Evolutionary conservation across 2,888 invertebrate species (phyloP).

Genomic region (Rotaria sp.): DNA sequence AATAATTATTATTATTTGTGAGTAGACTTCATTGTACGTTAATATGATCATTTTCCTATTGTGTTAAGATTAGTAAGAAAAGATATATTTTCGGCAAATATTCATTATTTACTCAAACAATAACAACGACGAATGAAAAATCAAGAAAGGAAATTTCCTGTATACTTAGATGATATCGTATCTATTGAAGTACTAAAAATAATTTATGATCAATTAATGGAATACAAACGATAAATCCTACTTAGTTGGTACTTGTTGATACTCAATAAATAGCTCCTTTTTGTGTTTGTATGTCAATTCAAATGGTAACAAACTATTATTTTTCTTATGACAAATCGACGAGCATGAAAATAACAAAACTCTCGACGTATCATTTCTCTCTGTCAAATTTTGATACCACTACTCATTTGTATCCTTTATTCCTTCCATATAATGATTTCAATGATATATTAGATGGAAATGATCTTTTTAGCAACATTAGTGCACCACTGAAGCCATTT

Average conservation of each 20-base stretch:
- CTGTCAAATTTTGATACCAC: neutral
- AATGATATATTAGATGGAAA: neutral
- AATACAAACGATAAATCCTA: neutral
- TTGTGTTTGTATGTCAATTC: neutral
- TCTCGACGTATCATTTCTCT: neutral
- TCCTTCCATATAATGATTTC: neutral
- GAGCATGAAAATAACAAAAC: neutral
- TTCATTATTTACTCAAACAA: neutral
- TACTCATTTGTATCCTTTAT: neutral
- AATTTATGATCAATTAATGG: neutral
- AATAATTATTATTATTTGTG: too few relatives aligned
- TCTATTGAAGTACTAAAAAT: neutral
- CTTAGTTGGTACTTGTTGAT: neutral
- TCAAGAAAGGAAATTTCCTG: neutral
- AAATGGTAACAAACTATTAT: neutral
- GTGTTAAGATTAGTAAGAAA: too few relatives aligned
- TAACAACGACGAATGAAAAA: neutral
- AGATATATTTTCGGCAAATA: neutral
- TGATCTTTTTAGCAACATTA: neutral
- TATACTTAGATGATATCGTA: neutral
- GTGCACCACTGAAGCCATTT: neutral
- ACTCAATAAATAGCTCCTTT: neutral
- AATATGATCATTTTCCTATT: neutral
- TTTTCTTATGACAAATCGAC: neutral
- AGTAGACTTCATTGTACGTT: neutral